phyloP scores from a whole-genome alignment of 1,140 invertebrate genomes.

The Calliopsis andreniformis region DNA sequence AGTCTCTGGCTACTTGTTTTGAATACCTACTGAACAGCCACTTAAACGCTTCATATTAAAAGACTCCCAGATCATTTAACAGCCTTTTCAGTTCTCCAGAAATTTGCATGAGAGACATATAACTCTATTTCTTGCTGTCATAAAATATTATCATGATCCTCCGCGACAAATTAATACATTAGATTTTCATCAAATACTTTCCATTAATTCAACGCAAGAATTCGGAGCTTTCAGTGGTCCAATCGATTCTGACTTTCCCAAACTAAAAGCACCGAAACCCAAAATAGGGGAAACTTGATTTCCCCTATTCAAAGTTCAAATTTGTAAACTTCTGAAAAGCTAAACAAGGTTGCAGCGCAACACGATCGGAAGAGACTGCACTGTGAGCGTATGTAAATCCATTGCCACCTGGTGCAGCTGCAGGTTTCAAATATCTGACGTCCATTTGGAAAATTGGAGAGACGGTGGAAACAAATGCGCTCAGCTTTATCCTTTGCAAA shows the following conservation, averaged over 20 bases:
- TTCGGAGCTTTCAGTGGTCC: no score
- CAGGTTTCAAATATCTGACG: not conserved
- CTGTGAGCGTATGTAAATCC: not conserved
- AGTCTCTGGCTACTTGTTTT: not conserved
- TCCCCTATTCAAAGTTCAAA: not conserved
- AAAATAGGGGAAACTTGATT: no score
- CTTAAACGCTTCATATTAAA: not conserved
- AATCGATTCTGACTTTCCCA: no score
- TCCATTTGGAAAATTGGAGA: conserved; percentile 23
- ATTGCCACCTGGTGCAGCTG: not conserved
- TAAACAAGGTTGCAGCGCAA: not conserved
- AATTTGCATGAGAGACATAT: not conserved
- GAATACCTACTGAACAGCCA: not conserved
- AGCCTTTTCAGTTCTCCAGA: not conserved
- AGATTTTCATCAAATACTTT: no score
- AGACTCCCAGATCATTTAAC: not conserved
- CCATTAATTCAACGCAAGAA: no score
- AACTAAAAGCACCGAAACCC: no score
- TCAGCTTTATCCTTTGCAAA: not conserved
- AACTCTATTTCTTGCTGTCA: no score
- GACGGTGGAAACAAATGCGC: not conserved
- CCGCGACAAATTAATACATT: no score
- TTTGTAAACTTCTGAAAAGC: not conserved
- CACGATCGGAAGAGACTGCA: not conserved
- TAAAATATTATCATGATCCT: no score